Evolutionary conservation across 2,888 invertebrate genomes (phyloP).

Genomic region (Escarpia spicata): DNA sequence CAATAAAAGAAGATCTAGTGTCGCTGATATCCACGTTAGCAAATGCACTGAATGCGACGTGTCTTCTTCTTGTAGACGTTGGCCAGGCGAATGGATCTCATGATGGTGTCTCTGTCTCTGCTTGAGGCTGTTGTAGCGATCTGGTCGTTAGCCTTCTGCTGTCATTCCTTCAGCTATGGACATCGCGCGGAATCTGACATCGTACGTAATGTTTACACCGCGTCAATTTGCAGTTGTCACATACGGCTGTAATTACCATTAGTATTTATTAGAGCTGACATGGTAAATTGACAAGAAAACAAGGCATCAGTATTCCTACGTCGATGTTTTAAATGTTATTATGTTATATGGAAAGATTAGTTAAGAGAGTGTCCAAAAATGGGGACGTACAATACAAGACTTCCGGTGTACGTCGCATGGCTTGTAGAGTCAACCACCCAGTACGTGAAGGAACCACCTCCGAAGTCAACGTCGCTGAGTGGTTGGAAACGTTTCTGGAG

Average conservation of each 20-base stretch:
- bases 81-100: not conserved
- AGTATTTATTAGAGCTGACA: not conserved
- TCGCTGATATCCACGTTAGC: too few species aligned
- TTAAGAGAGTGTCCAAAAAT: not conserved
- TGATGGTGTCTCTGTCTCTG: not conserved
- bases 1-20: too few species aligned
- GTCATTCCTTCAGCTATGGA: not conserved
- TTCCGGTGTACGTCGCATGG: too few species aligned
- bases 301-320: not conserved
- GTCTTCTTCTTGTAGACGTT: not conserved
- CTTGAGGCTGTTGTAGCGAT: too few species aligned
- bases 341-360: not conserved
- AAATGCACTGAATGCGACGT: not conserved
- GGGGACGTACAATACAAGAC: too few species aligned
- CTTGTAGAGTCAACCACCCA: too few species aligned
- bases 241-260: not conserved
- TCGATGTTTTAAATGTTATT: not conserved
- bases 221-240: not conserved
- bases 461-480: too few species aligned
- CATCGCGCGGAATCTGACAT: not conserved
- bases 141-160: constrained; percentile 14
- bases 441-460: too few species aligned
- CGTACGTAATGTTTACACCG: not conserved
- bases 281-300: not conserved
- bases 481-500: too few species aligned